Percentiles rank a stretch among this genome's conserved stretches.
phyloP scores from a whole-genome alignment of 2,797 vertebrate genomes.

The Strix occidentalis region DNA sequence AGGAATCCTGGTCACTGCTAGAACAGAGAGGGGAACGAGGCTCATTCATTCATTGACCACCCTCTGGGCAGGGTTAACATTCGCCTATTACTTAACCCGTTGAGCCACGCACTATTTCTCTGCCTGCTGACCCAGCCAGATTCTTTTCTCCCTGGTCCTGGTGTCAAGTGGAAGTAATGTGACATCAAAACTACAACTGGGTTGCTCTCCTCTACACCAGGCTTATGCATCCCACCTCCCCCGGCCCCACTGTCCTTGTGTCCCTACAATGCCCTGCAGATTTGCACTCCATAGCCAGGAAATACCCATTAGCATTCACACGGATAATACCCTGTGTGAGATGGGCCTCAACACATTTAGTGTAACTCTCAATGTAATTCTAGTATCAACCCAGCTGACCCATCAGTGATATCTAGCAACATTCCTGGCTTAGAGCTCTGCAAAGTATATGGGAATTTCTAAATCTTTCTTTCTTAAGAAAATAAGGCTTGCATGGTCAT shows the following conservation, averaged over 20 bases:
- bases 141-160: neutral
- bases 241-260: too few relatives aligned
- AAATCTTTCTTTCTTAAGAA: neutral
- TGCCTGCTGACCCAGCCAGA: neutral
- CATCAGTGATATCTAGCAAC: neutral
- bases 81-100: neutral
- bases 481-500: neutral
- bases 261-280: neutral
- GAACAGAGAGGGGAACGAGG: neutral
- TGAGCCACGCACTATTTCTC: neutral
- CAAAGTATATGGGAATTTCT: neutral
- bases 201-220: neutral
- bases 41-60: neutral
- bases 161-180: neutral
- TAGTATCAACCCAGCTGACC: neutral
- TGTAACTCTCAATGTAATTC: neutral
- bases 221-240: neutral
- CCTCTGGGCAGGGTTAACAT: neutral
- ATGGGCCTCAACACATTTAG: rapidly evolving
- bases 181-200: neutral
- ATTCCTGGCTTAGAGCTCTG: neutral
- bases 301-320: neutral
- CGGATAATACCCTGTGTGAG: rapidly evolving
- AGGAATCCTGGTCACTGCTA: constrained; percentile 29
- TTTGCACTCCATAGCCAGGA: neutral